These are phyloP conservation scores for Hirtodrosophila confusa DNA, from an alignment of 2,888 invertebrate species.

Conservation along the genomic window DNA sequence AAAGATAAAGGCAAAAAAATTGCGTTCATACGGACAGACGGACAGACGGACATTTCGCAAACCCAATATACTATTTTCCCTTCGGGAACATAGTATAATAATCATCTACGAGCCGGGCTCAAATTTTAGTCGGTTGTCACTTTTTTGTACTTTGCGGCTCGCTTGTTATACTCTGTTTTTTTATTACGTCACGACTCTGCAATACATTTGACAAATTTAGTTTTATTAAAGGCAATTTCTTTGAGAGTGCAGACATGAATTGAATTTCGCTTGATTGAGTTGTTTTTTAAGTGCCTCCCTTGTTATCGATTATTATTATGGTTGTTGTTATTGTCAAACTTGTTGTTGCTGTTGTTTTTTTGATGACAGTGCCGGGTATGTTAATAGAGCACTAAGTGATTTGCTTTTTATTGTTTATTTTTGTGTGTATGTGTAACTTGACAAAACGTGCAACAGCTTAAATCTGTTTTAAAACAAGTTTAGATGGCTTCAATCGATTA, in stretches of 20 bases:
- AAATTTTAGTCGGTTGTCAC: slow-evolving; percentile 27
- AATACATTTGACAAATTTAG: slow-evolving; percentile 74
- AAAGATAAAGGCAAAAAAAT: no score
- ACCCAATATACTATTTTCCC: no score
- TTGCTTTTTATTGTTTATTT: slow-evolving; percentile 8
- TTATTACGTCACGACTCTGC: slow-evolving; percentile 70
- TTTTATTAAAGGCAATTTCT: slow-evolving; percentile 75
- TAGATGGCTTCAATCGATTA: no score
- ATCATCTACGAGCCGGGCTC: slow-evolving; percentile 28
- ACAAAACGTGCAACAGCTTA: neutral
- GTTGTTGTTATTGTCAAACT: slow-evolving; percentile 13
- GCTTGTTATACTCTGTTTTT: slow-evolving; percentile 25
- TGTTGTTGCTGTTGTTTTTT: neutral
- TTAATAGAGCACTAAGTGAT: slow-evolving; percentile 29
- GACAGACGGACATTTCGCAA: no score
- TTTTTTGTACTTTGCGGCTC: slow-evolving; percentile 22
- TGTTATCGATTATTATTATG: slow-evolving; percentile 8
- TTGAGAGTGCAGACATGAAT: slow-evolving; percentile 64
- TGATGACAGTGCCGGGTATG: neutral
- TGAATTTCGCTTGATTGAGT: slow-evolving; percentile 71
- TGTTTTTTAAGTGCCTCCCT: slow-evolving; percentile 44
- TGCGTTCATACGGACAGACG: no score
- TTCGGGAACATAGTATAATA: no score
- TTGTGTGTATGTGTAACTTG: neutral
- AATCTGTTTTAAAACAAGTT: neutral